Percentiles rank a stretch among this genome's conserved stretches.
These are phyloP conservation scores for Heteronetta atricapilla DNA, from an alignment of 2,113 vertebrate species.

Conservation along the genomic window DNA sequence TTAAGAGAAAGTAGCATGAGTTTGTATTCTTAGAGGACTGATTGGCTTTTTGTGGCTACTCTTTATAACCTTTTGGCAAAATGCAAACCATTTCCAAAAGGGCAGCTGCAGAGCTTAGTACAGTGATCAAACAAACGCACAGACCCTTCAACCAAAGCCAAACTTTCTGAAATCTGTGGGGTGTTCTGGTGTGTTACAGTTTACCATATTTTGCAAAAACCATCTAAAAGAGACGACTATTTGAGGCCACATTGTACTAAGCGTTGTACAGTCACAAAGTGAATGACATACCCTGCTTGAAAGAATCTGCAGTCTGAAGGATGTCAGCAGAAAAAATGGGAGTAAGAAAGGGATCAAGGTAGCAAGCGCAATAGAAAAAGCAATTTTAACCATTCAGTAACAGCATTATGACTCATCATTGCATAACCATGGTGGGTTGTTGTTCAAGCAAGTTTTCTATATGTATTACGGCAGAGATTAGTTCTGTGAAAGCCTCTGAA, in stretches of 20 bases:
- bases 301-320: not conserved
- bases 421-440: slow-evolving; percentile 65
- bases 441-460: slow-evolving; percentile 61
- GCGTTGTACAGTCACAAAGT: not conserved
- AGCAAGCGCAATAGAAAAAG: slow-evolving; percentile 14
- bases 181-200: not conserved
- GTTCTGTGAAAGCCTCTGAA: slow-evolving; percentile 59
- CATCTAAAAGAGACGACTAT: not conserved
- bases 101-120: not conserved
- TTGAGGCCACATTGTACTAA: not conserved
- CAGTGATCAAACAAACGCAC: not conserved
- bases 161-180: not conserved
- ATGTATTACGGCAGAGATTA: slow-evolving; percentile 65
- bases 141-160: not conserved
- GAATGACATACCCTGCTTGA: not conserved
- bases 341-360: slow-evolving; percentile 16
- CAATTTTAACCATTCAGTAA: slow-evolving; percentile 32
- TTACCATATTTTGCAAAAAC: not conserved
- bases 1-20: not conserved
- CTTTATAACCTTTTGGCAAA: not conserved
- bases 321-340: not conserved
- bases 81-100: not conserved
- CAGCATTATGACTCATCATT: slow-evolving; percentile 61
- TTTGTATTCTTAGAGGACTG: not conserved
- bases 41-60: not conserved